Conservation (phyloP, 2,797 vertebrate genomes). For the Todus mexicanus region DNA sequence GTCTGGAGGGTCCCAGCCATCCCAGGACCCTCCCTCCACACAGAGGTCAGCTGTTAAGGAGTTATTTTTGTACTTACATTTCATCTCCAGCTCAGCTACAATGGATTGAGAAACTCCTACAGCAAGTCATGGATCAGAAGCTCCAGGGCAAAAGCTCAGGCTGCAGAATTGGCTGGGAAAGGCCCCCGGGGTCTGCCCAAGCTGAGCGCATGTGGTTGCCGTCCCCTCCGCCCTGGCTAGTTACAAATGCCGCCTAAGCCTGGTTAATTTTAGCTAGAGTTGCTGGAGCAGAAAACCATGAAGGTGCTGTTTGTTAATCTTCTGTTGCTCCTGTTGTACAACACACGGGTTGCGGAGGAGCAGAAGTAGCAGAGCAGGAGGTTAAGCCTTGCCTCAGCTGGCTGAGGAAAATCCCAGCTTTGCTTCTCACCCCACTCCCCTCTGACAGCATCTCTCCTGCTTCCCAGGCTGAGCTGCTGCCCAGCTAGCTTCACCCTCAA, state of each 20-base stretch:
- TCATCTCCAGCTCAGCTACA: not conserved
- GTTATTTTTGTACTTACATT: not conserved
- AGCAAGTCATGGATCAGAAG: rapidly evolving
- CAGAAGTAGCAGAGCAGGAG: not conserved
- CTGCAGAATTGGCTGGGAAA: rapidly evolving
- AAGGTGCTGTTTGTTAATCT: not conserved
- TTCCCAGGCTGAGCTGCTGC: not conserved
- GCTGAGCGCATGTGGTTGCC: not conserved
- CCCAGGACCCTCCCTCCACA: not conserved
- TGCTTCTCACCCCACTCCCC: not conserved
- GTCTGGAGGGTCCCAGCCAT: not conserved
- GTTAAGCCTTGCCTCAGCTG: not conserved
- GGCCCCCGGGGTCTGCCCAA: not conserved
- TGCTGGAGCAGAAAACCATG: not conserved
- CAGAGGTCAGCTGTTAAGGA: not conserved
- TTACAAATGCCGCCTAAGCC: not conserved
- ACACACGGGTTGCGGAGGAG: not conserved
- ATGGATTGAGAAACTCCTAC: not conserved
- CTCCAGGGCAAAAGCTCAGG: not conserved
- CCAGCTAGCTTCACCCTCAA: not conserved
- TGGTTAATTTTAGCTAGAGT: not conserved
- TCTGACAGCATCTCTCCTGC: not conserved
- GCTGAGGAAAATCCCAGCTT: not conserved
- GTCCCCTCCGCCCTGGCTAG: rapidly evolving
- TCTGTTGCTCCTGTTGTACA: not conserved